Evolutionary conservation across 1,140 invertebrate species (phyloP).

Genomic region (Drosophila willistoni): DNA sequence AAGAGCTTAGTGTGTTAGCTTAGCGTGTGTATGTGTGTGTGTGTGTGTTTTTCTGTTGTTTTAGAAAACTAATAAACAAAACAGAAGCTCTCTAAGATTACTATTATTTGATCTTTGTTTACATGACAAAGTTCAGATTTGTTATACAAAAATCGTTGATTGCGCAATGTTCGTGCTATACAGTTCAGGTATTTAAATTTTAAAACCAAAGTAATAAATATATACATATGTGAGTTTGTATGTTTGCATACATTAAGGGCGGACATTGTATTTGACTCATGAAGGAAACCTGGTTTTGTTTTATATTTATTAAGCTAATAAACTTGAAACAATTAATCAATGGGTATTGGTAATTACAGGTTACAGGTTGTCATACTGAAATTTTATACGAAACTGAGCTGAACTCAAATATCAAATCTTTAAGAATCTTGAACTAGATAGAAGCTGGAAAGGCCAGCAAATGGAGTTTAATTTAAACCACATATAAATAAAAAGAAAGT

Average conservation of each 20-base stretch:
- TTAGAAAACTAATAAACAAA: neutral
- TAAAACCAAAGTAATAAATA: conserved; percentile 7
- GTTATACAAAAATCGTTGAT: neutral
- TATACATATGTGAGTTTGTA: neutral
- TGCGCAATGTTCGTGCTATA: conserved; percentile 1
- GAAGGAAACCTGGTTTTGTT: conserved; percentile 9
- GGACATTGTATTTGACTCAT: conserved; percentile 1
- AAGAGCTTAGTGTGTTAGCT: neutral
- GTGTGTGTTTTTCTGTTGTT: neutral
- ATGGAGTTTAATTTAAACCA: no score
- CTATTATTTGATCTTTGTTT: neutral
- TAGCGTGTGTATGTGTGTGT: neutral
- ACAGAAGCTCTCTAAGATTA: neutral
- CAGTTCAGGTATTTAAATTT: neutral
- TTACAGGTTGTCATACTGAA: neutral
- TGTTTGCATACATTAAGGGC: conserved; percentile 4
- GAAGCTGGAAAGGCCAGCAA: no score
- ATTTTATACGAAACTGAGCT: neutral
- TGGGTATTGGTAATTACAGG: neutral
- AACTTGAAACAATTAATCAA: conserved; percentile 8
- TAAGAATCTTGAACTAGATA: no score
- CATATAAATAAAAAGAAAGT: neutral
- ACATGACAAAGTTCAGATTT: conserved; percentile 9
- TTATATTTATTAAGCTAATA: neutral
- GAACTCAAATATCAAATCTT: no score